Percentiles rank a stretch among this genome's conserved stretches.
phyloP scores from a whole-genome alignment of 2,888 invertebrate genomes.

The Nowickia ferox region DNA sequence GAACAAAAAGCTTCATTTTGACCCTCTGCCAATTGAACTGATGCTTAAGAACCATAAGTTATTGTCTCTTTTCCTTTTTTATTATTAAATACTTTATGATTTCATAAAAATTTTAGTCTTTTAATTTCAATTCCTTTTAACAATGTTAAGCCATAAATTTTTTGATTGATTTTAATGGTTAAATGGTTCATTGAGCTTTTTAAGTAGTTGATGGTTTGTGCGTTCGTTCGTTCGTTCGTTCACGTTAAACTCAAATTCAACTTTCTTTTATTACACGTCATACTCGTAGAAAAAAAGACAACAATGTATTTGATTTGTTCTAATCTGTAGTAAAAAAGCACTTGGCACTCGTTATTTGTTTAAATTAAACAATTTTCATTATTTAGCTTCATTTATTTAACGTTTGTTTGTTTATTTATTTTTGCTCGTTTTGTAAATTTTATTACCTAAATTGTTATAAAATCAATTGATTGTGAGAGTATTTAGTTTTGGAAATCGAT shows the following conservation, averaged over 20 bases:
- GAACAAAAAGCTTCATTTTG: slow-evolving; percentile 45
- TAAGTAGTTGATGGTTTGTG: slow-evolving; percentile 34
- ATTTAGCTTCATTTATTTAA: not conserved
- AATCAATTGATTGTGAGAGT: slow-evolving; percentile 67
- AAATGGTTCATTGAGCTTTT: slow-evolving; percentile 80
- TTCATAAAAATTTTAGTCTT: slow-evolving; percentile 76
- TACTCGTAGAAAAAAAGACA: slow-evolving; percentile 1
- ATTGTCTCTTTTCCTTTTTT: slow-evolving; percentile 47
- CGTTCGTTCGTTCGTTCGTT: not conserved
- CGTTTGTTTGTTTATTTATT: not conserved
- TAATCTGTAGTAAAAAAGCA: slow-evolving; percentile 16
- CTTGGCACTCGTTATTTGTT: slow-evolving; percentile 24
- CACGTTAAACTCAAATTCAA: slow-evolving; percentile 25
- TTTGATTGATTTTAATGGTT: slow-evolving; percentile 82
- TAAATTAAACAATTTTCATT: slow-evolving; percentile 56
- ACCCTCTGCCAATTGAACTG: slow-evolving; percentile 53
- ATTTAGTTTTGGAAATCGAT: slow-evolving; percentile 34
- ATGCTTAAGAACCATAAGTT: slow-evolving; percentile 63
- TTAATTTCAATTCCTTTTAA: slow-evolving; percentile 66
- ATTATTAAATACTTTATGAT: slow-evolving; percentile 73
- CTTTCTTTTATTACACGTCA: slow-evolving; percentile 44
- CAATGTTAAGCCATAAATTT: slow-evolving; percentile 80
- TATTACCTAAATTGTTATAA: slow-evolving; percentile 67
- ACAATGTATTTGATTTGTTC: slow-evolving; percentile 48
- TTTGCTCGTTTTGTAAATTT: slow-evolving; percentile 47